Percentiles rank a stretch among this genome's conserved stretches.
Evolutionary conservation across 1,140 invertebrate species (phyloP).

Genomic region (Hermetia illucens): DNA sequence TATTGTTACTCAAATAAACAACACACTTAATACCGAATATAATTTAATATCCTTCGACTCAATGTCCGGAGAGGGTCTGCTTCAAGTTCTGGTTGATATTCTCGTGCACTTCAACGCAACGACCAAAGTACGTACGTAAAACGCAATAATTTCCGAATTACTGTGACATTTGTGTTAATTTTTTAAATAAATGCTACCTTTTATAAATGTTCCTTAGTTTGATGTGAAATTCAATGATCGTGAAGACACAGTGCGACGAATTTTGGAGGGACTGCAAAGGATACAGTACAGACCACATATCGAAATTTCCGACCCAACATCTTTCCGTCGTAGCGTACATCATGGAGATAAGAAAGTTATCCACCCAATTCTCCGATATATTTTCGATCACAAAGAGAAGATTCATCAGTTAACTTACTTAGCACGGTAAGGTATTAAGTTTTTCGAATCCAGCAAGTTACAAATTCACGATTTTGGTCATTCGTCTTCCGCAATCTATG

Average conservation of each 20-base stretch:
- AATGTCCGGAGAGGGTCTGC: conserved; percentile 53
- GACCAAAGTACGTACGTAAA: conserved; percentile 33
- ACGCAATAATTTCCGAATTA: conserved; percentile 4
- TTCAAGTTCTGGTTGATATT: conserved; percentile 48
- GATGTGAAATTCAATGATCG: conserved; percentile 31
- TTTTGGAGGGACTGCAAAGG: conserved; percentile 6
- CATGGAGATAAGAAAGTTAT: conserved; percentile 60
- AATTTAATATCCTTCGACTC: conserved; percentile 77
- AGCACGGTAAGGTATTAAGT: conserved; percentile 35
- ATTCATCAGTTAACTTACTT: conserved; percentile 71
- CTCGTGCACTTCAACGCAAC: conserved; percentile 32
- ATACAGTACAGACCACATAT: conserved; percentile 9
- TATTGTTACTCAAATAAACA: conserved; percentile 63
- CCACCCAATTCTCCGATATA: conserved; percentile 66
- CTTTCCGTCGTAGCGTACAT: conserved; percentile 54
- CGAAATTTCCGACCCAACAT: conserved; percentile 21
- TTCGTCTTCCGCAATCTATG: conserved; percentile 5
- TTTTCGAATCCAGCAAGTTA: conserved; percentile 10
- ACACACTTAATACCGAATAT: conserved; percentile 57
- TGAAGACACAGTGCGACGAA: conserved; percentile 19
- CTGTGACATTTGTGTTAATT: neutral
- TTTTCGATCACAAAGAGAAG: conserved; percentile 53
- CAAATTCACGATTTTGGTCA: conserved; percentile 7
- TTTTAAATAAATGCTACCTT: conserved; percentile 1
- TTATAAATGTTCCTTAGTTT: conserved; percentile 18